Evolutionary conservation across 2,797 vertebrate genomes (phyloP), one percentile per base, ranked within the genome.

Genomic region (Ibycter americanus): DNA sequence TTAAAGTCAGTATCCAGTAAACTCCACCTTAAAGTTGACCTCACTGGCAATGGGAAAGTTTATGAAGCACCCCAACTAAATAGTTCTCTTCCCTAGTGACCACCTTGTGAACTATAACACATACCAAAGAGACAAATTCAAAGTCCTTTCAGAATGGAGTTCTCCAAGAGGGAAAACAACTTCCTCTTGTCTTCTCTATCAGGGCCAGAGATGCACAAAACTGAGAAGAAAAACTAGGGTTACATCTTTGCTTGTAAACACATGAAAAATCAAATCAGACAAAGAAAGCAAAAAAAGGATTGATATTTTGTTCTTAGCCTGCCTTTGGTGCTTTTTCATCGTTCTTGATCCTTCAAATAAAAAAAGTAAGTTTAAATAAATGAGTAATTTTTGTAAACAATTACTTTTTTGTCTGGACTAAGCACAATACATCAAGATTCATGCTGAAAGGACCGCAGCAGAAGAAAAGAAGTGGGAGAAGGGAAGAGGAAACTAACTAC

Each of bases 161-260:
- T 79, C 18, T 46, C 34, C 9, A 52, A 65, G 27, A 55, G 3
- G 22, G 36, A 62, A 65, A 82, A 49, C 32, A 10, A 55, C 15
- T 66, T 40, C 21, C 34, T 31, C 51, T 29, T 56, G 23, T 17
- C 18, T 4, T 6, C 4, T 55, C 31, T 65, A 12, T 31, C 25
- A 14, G 17, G 32, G n/a, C 34, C 29, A 52, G 31, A 72, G 18
- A 47, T 3, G 17, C 17, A 59, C 38, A n/a, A 0, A 0, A 16
- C 25, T 40, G 26, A 4, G 34, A 44, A n/a, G 23, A 54, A 9
- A 74, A 55, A 31, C 11, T 19, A 11, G 13, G 40, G 36, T 25
- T 63, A 36, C 20, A n/a, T 40, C 16, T 51, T 56, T 40, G 15
- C 29, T 67, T 32, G 38, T 34, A 54, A 82, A 62, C 13, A 36